phyloP scores from a whole-genome alignment of 2,113 vertebrate genomes.

The Ictalurus punctatus region DNA sequence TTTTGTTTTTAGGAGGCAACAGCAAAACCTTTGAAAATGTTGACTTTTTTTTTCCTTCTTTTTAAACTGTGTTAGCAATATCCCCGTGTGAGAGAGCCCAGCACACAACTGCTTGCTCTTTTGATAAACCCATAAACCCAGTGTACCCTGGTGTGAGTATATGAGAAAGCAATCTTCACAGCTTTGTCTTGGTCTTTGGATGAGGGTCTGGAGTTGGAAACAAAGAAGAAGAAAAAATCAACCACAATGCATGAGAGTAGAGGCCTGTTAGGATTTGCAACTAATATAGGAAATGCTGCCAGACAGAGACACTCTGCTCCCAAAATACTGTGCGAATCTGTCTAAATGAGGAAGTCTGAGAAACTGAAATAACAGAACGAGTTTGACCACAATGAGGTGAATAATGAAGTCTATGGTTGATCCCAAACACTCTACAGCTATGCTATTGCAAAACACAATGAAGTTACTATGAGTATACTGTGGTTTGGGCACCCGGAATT shows the following conservation, averaged over 20 bases:
- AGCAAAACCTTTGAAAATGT: neutral
- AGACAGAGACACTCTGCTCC: conserved; percentile 27
- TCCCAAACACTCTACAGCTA: neutral
- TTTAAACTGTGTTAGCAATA: neutral
- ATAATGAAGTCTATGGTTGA: conserved; percentile 17
- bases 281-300: conserved; percentile 29
- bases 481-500: neutral
- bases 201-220: neutral
- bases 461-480: conserved; percentile 3
- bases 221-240: neutral
- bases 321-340: conserved; percentile 9
- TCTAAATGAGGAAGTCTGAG: conserved; percentile 28
- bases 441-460: conserved; percentile 17
- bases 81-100: neutral
- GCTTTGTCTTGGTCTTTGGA: neutral
- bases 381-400: conserved; percentile 23
- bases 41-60: neutral
- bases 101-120: neutral
- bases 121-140: neutral
- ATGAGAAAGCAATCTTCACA: conserved; percentile 1
- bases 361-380: conserved; percentile 31
- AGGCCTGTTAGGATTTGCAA: conserved; percentile 16
- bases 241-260: conserved; percentile 19
- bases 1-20: neutral
- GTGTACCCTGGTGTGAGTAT: neutral